Evolutionary conservation across 2,113 vertebrate species (phyloP), one percentile per base, ranked within the genome.

Genomic region (Rhombomys opimus): DNA sequence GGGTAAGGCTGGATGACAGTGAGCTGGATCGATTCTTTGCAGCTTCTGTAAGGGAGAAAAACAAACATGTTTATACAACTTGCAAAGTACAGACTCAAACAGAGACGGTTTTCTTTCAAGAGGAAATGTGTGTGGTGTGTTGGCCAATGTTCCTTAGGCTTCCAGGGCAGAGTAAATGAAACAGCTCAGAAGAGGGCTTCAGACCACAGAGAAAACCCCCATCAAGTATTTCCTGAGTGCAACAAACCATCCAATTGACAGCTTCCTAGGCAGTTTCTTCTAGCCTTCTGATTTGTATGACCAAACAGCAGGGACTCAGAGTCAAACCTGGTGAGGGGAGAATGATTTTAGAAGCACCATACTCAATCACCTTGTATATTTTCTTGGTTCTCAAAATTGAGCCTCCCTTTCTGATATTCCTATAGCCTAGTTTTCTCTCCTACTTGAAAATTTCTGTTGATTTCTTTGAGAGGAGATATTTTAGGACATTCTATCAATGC

Each of bases 11-110:
- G 99, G 97, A 99, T 98, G 96, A 99, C 99, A 41, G 99, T 99
- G 98, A 99, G 98, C 96, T 99, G 98, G 95, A 99, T 99, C 93
- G 99, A 99, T 99, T 99, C 99, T 98, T 99, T 99, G 99, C 99
- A 99, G 98, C 99, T 99, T 98, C 99, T 99, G 98, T 65, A 98
- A 98, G 88, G 93, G 85, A 98, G 97, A 98, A 97, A 95, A 97
- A 98, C 77, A 97, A 98, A 97, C 97, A 95, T 85, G 77, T 96
- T 97, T 96, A 96, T 67, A 67, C 96, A 78, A 92, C 2, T 54
- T 15, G 93, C 77, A 87, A 86, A 89, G 80, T 95, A 80, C 1
- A 73, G 68, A 78, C 14, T 72, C 57, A 93, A 67, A 75, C 41
- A 5, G 63, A 86, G 94, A 95, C 2, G 57, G 91, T 96, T 95